Evolutionary conservation across 2,888 invertebrate genomes (phyloP), one percentile per base, ranked within the genome.

Genomic region (Priocnemis perturbator): DNA sequence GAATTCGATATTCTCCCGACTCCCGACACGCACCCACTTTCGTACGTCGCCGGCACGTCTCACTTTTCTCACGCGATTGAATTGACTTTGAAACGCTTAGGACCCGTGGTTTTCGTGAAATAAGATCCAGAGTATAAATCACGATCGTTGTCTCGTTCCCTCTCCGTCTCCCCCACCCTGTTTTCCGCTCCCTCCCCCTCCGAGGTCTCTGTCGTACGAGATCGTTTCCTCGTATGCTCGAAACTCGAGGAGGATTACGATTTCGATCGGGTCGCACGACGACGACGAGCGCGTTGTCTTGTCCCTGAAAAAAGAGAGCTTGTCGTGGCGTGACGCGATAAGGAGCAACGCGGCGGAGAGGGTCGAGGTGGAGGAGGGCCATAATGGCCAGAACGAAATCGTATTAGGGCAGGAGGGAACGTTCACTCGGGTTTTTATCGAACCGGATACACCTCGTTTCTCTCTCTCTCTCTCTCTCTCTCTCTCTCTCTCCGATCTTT

Each of bases 341-440:
- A 79, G 75, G 73, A 20, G 19, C 11, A 19, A 19, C 37, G 58
- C 37, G 15, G 21, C 44, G 4, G 20, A 60, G 71, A 26, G 67
- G 70, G 47, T 37, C 65, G 50, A 45, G 67, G 65, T 55, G 77
- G 74, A 78, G 67, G 74, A 77, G 77, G 81, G 79, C 76, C 76
- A 81, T 84, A 85, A 84, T 83, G 83, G 81, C 77, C 82, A 81
- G 83, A 85, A 85, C 80, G 82, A 83, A 85, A 85, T 85, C 83
- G 84, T 82, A 84, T 85, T 85, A 84, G 81, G 79, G 76, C 79
- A 80, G 77, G 78, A 77, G 76, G 74, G 81, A 82, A 76, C 80
- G 81, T 78, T 74, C 78, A 74, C 77, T 79, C 73, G 76, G 78
- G 45, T 76, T 77, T 84, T 84, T 84, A 83, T 84, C 81, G 76